Conservation (phyloP, 2,113 vertebrate genomes). For the Channa argus region DNA sequence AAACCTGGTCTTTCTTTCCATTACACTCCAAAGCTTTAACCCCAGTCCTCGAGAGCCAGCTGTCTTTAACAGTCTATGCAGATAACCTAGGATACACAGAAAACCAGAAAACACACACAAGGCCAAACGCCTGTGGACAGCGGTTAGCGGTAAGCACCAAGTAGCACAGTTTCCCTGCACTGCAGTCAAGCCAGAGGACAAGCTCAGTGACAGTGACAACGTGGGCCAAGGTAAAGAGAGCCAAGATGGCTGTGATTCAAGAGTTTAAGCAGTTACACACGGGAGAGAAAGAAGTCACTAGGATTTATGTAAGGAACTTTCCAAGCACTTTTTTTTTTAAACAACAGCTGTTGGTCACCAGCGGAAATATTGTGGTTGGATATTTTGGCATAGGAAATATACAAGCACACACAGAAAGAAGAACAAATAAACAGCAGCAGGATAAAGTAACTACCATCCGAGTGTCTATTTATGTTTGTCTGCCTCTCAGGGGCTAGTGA, state of each 20-base stretch:
- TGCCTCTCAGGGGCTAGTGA: constrained; percentile 33
- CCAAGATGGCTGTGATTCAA: constrained; percentile 58
- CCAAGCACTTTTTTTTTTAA: constrained; percentile 26
- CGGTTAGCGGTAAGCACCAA: constrained; percentile 30
- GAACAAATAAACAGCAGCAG: constrained; percentile 53
- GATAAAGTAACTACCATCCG: constrained; percentile 26
- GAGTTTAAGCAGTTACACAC: constrained; percentile 15
- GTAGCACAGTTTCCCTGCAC: constrained; percentile 30
- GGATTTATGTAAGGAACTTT: constrained; percentile 63
- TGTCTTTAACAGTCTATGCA: constrained; percentile 41
- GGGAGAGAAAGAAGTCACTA: constrained; percentile 39
- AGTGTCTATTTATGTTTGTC: constrained; percentile 38
- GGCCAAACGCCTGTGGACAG: constrained; percentile 48
- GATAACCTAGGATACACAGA: constrained; percentile 31
- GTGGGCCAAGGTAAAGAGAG: constrained; percentile 2
- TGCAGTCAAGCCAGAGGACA: constrained; percentile 40
- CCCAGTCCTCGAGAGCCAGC: constrained; percentile 19
- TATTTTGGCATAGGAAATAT: constrained; percentile 49
- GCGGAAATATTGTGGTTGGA: constrained; percentile 59
- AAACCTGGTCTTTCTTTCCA: constrained; percentile 28
- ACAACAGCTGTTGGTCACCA: constrained; percentile 33
- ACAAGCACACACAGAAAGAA: constrained; percentile 43
- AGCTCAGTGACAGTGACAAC: constrained; percentile 34
- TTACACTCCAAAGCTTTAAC: constrained; percentile 4
- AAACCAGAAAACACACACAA: constrained; percentile 41